Conservation (phyloP, 2,888 invertebrate species). For the Amphimallon solstitiale region DNA sequence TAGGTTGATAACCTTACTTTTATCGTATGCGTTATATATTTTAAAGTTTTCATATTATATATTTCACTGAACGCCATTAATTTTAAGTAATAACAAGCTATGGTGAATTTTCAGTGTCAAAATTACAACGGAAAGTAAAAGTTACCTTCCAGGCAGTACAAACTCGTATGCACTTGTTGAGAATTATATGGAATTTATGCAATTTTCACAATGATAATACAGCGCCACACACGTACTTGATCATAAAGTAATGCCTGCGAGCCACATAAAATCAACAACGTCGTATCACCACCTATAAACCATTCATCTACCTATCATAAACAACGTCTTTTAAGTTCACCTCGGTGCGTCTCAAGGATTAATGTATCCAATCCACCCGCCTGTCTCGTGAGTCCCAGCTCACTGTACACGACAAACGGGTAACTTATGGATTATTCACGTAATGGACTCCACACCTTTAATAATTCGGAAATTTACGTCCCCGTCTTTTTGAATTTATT, state of each 20-base stretch:
- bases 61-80: too few species aligned
- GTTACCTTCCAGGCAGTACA: too few species aligned
- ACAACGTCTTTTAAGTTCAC: conserved; percentile 25
- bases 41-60: too few species aligned
- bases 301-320: conserved; percentile 26
- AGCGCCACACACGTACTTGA: too few species aligned
- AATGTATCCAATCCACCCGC: conserved; percentile 22
- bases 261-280: conserved; percentile 2
- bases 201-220: too few species aligned
- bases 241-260: not conserved
- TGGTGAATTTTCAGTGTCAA: too few species aligned
- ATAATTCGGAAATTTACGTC: conserved; percentile 32
- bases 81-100: too few species aligned
- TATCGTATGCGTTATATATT: too few species aligned
- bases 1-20: too few species aligned
- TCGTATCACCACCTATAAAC: not conserved
- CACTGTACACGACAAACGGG: conserved; percentile 15
- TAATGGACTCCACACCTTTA: conserved; percentile 33
- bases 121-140: too few species aligned
- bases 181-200: too few species aligned
- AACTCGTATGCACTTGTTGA: too few species aligned
- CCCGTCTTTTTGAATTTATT: conserved; percentile 27
- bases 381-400: conserved; percentile 24
- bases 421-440: conserved; percentile 33
- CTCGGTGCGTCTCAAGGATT: conserved; percentile 22